Percentiles rank a stretch among this genome's conserved stretches.
phyloP scores from a whole-genome alignment of 2,113 vertebrate genomes.

The Rhabdomys dilectus region DNA sequence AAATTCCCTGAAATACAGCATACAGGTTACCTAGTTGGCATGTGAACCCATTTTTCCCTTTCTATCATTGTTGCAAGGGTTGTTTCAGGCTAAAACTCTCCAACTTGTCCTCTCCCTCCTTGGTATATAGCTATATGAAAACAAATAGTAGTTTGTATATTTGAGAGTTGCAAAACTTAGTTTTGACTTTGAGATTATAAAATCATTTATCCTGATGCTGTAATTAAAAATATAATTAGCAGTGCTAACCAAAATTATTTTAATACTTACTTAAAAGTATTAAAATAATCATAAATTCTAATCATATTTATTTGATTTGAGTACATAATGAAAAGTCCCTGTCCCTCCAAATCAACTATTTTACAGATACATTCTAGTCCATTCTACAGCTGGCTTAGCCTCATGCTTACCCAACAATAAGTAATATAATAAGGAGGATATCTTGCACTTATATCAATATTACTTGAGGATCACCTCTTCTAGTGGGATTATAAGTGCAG shows the following conservation, averaged over 20 bases:
- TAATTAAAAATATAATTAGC: slow-evolving; percentile 38
- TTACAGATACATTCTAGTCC: not conserved
- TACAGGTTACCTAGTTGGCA: not conserved
- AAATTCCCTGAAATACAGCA: not conserved
- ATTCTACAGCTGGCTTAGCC: not conserved
- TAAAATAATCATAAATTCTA: slow-evolving; percentile 33
- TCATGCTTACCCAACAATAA: not conserved
- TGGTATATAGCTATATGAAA: not conserved
- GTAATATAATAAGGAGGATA: not conserved
- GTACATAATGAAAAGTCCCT: not conserved
- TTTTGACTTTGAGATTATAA: slow-evolving; percentile 25
- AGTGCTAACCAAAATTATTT: not conserved
- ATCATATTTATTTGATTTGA: not conserved
- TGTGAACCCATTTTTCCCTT: not conserved
- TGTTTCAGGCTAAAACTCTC: not conserved
- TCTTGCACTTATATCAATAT: not conserved
- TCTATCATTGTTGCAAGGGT: not conserved
- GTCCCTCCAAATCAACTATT: not conserved
- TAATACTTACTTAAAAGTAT: not conserved
- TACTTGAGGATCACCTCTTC: not conserved
- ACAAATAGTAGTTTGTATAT: not conserved
- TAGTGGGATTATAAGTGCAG: not conserved
- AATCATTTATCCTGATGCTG: slow-evolving; percentile 37
- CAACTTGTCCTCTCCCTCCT: not conserved
- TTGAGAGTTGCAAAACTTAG: slow-evolving; percentile 8